Evolutionary conservation across 2,888 invertebrate genomes (phyloP).

Genomic region (Cheilosia soror): DNA sequence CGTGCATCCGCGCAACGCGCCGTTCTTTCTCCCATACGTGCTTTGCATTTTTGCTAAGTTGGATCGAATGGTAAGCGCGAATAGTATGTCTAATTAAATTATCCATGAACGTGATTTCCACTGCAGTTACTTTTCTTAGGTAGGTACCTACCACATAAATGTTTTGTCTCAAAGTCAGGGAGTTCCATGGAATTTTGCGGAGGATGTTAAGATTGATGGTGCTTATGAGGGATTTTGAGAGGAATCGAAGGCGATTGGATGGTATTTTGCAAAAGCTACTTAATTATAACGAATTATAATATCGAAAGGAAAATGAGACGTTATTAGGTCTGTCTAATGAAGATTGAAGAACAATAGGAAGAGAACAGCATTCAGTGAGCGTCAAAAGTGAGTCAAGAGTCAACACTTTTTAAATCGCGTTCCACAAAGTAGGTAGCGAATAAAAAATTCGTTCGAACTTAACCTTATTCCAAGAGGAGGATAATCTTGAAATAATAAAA

Average conservation of each 20-base stretch:
- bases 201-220: background rate
- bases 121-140: background rate
- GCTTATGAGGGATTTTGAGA: background rate
- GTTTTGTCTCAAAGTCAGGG: background rate
- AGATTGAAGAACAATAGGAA: too few species aligned
- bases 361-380: too few species aligned
- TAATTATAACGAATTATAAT: too few species aligned
- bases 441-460: too few species aligned
- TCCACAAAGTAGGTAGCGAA: too few species aligned
- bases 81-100: background rate
- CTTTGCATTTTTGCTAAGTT: background rate
- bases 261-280: background rate
- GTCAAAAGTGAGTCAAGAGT: too few species aligned
- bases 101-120: background rate
- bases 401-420: too few species aligned
- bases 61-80: background rate
- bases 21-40: background rate
- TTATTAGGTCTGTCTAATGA: too few species aligned
- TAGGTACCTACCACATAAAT: background rate
- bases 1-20: background rate
- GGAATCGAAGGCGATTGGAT: background rate
- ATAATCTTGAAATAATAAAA: too few species aligned
- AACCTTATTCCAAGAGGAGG: too few species aligned
- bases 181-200: background rate
- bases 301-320: too few species aligned